Evolutionary conservation across 2,797 vertebrate species (phyloP), one percentile per base, ranked within the genome.

Genomic region (Alectoris magna): DNA sequence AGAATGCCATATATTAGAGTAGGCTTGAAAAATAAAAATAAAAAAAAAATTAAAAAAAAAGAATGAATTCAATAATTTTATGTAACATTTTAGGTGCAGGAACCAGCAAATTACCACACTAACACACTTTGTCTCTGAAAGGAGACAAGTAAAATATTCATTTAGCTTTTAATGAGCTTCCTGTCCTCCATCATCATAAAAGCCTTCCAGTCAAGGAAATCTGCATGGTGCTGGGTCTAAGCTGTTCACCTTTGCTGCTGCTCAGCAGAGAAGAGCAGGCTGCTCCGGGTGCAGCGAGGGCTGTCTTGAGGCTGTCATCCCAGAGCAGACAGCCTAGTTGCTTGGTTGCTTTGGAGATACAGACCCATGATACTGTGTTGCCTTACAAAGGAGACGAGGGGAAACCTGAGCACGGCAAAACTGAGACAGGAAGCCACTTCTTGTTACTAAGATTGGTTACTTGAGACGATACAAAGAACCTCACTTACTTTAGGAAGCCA

Each of bases 41-140:
- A 18, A 55, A 11, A 31, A 79, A 73, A 87, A 29, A 9, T 34
- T 34, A 24, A 49, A 51, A 26, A 73, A 72, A 91, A 78, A 78
- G 63, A 91, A 81, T 89, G 88, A 84, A 95, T 77, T 51, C 24
- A 62, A 41, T 84, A 87, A 92, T 93, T 92, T 90, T 64, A 43
- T 86, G 79, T 82, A 91, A 62, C 38, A 58, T 44, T 90, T 93
- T 93, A 93, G 82, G 60, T 60, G 36, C 3, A 73, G 44, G 73
- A 91, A 53, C 59, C 81, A 73, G 67, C 56, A 93, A 94, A 92
- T 84, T 94, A 70, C 67, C 43, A 77, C 31, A n/a, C 39, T 78
- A 84, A 78, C 70, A 60, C 21, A 69, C 87, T 34, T 14, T 75
- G 63, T 68, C 79, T 90, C 76, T 1, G 0, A 94, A 78, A 34